phyloP scores from a whole-genome alignment of 2,113 vertebrate genomes.

The Pelusios castaneus region DNA sequence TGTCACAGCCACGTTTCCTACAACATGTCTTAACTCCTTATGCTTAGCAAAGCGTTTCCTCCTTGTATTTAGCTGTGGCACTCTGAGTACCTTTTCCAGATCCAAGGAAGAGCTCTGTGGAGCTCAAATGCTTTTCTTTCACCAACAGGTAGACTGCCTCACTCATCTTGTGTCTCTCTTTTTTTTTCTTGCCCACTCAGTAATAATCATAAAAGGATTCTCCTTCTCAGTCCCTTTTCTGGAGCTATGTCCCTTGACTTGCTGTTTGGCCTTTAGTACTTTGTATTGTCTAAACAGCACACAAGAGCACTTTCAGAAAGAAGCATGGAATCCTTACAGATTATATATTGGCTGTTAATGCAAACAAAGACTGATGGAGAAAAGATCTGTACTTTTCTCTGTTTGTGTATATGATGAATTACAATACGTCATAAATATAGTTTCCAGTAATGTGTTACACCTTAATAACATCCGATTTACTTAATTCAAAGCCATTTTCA shows the following conservation, averaged over 20 bases:
- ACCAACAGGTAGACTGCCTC: not conserved
- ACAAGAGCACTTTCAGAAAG: not conserved
- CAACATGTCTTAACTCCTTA: not conserved
- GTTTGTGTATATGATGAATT: not conserved
- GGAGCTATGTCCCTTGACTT: not conserved
- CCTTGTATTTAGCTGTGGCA: not conserved
- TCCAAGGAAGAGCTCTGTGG: not conserved
- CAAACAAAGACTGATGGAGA: constrained; percentile 26
- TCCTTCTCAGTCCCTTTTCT: not conserved
- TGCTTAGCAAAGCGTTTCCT: not conserved
- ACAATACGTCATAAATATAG: not conserved
- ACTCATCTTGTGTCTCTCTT: not conserved
- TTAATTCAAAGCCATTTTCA: not conserved
- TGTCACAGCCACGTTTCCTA: not conserved
- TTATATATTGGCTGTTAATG: not conserved
- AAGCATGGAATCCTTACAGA: constrained; percentile 10
- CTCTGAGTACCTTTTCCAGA: not conserved
- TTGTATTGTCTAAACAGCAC: not conserved
- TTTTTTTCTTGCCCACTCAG: not conserved
- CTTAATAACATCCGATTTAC: not conserved
- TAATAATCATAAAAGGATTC: not conserved
- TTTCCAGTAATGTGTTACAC: not conserved
- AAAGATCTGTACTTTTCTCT: constrained; percentile 22
- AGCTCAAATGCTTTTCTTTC: not conserved
- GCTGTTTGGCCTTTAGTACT: constrained; percentile 6